Conservation (phyloP, 2,797 vertebrate species). For the Pseudomugil gertrudae region DNA sequence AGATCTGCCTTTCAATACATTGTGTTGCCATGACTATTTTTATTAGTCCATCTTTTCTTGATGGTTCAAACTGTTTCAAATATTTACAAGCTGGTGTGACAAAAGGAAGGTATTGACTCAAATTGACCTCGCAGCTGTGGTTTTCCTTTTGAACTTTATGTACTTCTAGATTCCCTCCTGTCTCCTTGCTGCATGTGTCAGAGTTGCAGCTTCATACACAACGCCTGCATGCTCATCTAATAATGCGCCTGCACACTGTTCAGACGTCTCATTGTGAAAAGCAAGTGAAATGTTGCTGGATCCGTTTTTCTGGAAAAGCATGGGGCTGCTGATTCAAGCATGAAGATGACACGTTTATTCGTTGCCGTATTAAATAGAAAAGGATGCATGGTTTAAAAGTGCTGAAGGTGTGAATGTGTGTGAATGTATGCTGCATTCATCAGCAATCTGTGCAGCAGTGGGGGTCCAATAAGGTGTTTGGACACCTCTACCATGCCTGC, state of each 20-base stretch:
- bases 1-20: no score
- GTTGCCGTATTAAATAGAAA: neutral
- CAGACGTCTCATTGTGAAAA: no score
- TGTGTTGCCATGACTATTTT: no score
- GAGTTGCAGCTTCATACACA: neutral
- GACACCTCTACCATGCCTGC: constrained; percentile 26
- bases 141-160: neutral
- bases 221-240: no score
- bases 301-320: neutral
- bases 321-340: neutral
- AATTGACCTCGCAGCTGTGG: neutral
- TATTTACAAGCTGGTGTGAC: neutral
- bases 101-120: neutral
- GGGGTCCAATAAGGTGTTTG: constrained; percentile 60
- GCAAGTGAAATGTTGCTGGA: neutral
- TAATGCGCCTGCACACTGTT: no score
- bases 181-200: neutral
- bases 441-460: constrained; percentile 53
- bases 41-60: no score
- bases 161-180: neutral
- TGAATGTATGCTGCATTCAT: constrained; percentile 38
- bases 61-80: no score
- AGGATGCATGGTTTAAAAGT: constrained; percentile 40
- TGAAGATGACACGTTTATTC: neutral
- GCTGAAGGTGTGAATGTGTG: constrained; percentile 10